Evolutionary conservation across 1,140 invertebrate genomes (phyloP), one percentile per base, ranked within the genome.

Genomic region (Apis dorsata): DNA sequence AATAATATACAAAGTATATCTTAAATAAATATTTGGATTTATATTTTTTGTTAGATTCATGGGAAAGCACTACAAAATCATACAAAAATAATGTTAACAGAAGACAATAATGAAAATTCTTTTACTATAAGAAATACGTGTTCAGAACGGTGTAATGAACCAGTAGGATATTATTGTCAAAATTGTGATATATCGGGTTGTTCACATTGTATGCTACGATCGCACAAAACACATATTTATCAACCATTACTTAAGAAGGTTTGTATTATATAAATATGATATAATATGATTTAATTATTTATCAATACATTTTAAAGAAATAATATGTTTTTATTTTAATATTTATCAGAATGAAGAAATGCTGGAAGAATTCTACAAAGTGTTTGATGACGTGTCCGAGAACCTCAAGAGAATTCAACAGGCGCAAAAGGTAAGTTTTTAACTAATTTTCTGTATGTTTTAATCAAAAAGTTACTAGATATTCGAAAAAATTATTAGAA

Each of bases 161-260:
- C 79, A 72, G 13, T 87, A 21, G 88, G 91, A 24, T 93, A 93
- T 86, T 91, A 85, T 76, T 95, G 94, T 81, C 74, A 85, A 24
- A 72, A 90, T 9, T 94, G 94, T 82, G n/a, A 91, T 28, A 68
- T 77, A 57, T 59, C 86, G 11, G 77, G 79, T 5, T 95, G 94
- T 76, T 87, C 90, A 10, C 88, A 92, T 68, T 95, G 94, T 81
- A 84, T 91, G 44, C 34, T 95, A 28, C 55, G 86, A 1, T 76
- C 34, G 0, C 94, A 94, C 85, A 79, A 87, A 19, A 79, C 84
- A 1, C 94, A 94, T 79, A 62, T 80, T 15, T 77, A 87, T 19
- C 1, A 83, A 0, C 0, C 49, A 11, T 55, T 90, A 69, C 1
- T 21, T n/a, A 24, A 85, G 17, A 90, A 80, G 83, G 91, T 92